phyloP scores from a whole-genome alignment of 2,797 vertebrate species.

The Philypnodon macrostomus region DNA sequence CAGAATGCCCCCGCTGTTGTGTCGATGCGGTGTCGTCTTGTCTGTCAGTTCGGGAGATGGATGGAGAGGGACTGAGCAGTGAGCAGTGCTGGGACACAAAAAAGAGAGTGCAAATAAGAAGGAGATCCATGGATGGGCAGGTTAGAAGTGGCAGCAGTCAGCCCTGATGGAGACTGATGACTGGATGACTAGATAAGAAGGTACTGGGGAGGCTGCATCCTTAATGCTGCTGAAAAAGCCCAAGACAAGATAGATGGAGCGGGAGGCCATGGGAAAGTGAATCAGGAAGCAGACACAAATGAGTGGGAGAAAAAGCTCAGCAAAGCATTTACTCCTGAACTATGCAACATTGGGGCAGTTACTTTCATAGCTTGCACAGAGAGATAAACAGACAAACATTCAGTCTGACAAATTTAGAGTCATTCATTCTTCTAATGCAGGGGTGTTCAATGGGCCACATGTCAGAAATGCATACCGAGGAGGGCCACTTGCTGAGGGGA shows the following conservation, averaged over 20 bases:
- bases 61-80: slow-evolving; percentile 36
- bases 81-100: slow-evolving; percentile 27
- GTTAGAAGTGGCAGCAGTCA: slow-evolving; percentile 73
- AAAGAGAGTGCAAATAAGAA: slow-evolving; percentile 45
- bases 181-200: slow-evolving; percentile 66
- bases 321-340: slow-evolving; percentile 2
- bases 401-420: too few species aligned
- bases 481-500: too few species aligned
- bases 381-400: too few species aligned
- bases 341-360: too few species aligned
- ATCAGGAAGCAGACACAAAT: slow-evolving; percentile 52
- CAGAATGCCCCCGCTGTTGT: slow-evolving; percentile 13
- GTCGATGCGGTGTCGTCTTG: slow-evolving; percentile 23
- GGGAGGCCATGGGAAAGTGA: slow-evolving; percentile 47
- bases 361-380: too few species aligned
- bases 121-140: slow-evolving; percentile 72
- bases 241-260: slow-evolving; percentile 54
- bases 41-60: slow-evolving; percentile 52
- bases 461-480: too few species aligned
- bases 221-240: slow-evolving; percentile 36
- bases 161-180: slow-evolving; percentile 76
- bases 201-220: slow-evolving; percentile 48
- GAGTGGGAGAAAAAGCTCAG: slow-evolving; percentile 30
- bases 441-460: too few species aligned
- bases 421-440: too few species aligned